Conservation (phyloP, 2,113 vertebrate genomes). For the Zosterops lateralis region DNA sequence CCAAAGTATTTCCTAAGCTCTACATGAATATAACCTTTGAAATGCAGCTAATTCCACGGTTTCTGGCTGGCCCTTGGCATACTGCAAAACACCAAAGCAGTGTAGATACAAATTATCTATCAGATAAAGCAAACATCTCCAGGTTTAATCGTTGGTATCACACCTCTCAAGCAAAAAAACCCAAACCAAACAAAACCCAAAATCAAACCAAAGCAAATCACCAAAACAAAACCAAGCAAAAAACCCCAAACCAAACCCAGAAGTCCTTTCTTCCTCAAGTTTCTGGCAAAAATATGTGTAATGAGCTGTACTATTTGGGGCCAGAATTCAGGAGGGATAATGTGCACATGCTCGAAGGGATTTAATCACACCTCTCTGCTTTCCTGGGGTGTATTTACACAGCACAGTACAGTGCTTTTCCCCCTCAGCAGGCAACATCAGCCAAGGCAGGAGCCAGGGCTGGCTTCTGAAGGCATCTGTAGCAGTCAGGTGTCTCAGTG, state of each 20-base stretch:
- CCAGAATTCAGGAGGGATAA: not conserved
- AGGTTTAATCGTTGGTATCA: not conserved
- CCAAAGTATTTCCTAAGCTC: not conserved
- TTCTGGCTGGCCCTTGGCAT: not conserved
- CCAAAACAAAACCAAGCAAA: not conserved
- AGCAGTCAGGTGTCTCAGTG: not conserved
- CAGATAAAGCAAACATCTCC: not conserved
- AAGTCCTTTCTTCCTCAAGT: not conserved
- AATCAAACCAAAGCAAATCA: no score
- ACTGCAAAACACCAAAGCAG: not conserved
- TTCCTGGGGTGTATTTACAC: not conserved
- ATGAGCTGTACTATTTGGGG: not conserved
- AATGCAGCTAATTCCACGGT: not conserved
- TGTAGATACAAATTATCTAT: not conserved
- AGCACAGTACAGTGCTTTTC: fast-evolving
- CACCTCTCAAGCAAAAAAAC: not conserved
- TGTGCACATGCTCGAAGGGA: not conserved
- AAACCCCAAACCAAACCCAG: no score
- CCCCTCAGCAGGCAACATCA: not conserved
- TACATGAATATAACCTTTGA: not conserved
- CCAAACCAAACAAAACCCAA: not conserved
- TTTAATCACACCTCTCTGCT: not conserved
- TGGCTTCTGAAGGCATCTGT: not conserved
- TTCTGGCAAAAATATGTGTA: not conserved
- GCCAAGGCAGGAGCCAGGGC: not conserved